phyloP scores from a whole-genome alignment of 92 coral and sea anemone genomes.

The Bergia sp. region DNA sequence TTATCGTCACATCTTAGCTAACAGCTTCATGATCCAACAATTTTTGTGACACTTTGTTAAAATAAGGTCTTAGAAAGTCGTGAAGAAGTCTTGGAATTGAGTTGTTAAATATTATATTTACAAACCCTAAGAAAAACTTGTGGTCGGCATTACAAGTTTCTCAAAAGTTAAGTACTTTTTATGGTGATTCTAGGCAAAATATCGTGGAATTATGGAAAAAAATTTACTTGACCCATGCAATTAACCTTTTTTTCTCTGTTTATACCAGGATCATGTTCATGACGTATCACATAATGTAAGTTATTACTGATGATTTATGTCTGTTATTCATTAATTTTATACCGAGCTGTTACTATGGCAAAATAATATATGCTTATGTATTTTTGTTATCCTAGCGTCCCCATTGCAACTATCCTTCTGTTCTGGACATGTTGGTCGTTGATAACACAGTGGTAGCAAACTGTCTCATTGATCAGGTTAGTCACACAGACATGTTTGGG shows the following conservation, averaged over 20 bases:
- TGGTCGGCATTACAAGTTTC: too few species aligned
- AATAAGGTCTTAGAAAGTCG: too few species aligned
- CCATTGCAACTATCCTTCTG: constrained; percentile 72
- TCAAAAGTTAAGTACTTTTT: not conserved
- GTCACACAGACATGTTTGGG: not conserved
- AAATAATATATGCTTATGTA: not conserved
- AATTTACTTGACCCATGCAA: not conserved
- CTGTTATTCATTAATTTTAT: not conserved
- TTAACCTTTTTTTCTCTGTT: not conserved
- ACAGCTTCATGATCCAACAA: too few species aligned
- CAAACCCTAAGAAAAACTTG: too few species aligned
- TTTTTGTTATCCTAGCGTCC: constrained; percentile 70
- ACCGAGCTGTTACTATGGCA: too few species aligned
- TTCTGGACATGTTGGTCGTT: constrained; percentile 83
- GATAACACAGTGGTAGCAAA: constrained; percentile 86
- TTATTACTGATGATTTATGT: not conserved
- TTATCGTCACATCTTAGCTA: too few species aligned
- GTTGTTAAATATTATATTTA: too few species aligned
- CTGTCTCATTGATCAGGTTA: constrained; percentile 95
- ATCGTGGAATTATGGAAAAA: not conserved
- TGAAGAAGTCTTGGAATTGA: too few species aligned
- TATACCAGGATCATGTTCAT: constrained; percentile 59
- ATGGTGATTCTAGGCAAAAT: not conserved
- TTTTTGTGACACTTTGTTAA: not conserved
- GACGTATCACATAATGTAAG: constrained; percentile 84